Base-by-base conservation (phyloP, 2,888 invertebrate genomes). In the Pammene aurita region DNA sequence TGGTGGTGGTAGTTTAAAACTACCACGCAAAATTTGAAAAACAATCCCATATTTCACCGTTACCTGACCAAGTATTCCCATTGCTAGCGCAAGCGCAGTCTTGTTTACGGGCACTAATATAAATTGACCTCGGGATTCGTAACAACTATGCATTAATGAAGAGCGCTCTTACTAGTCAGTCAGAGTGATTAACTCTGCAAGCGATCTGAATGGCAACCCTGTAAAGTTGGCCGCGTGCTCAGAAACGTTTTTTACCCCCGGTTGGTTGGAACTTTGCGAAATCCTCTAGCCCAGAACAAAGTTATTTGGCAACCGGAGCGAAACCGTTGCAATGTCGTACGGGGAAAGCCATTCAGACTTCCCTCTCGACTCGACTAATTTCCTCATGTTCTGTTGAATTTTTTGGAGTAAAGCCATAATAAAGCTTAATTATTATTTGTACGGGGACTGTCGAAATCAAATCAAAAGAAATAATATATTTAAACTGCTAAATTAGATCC, bases 291-390 rank as follows among this genome's bases (percentile, higher is more conserved):
- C 34, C 62, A 41, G 34, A 56, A 67, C 67, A 67, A 67, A 67
- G 62, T 67, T 50, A 62, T 57, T 67, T 67, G 67, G 62, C 67
- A 67, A 67, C 62, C 67, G 67, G 13, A 35, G 48, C 62, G 62
- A 63, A 67, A 57, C 67, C 55, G 67, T 50, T 57, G 50, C 62
- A 52, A 52, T 52, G 62, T 11, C 50, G 41, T n/a, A 5, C 14
- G 9, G 50, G 18, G 41, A 50, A 50, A 41, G 62, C 50, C 50
- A 18, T 61, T 48, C 60, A 48, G 50, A 41, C 18, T 50, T 48
- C 41, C 41, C 62, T 41, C 18, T 61, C 18, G 48, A 61, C 16
- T 9, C 38, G 16, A 38, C 48, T 60, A 48, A 60, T 61, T 61
- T 61, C 48, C 60, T 61, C 60, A n/a, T 58, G 60, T 48, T 61